These are phyloP conservation scores for Apodemia hepburni DNA, from an alignment of 2,888 invertebrate genomes.

Conservation along the genomic window DNA sequence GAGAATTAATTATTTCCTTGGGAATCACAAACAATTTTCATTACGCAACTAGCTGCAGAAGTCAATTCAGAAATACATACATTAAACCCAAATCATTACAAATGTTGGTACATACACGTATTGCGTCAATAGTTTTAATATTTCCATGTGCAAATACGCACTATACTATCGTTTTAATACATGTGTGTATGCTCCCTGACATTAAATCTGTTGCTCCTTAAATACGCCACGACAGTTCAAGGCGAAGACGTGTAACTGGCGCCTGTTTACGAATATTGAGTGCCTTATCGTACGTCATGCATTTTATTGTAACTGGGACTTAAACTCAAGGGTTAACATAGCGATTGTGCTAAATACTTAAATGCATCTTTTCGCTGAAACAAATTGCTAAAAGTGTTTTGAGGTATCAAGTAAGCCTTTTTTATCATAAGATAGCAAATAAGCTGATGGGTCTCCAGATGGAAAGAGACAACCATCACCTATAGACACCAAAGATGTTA, in stretches of 20 bases:
- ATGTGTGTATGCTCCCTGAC: constrained; percentile 40
- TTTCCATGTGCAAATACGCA: background rate
- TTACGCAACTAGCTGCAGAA: background rate
- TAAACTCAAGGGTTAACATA: background rate
- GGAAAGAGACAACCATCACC: too few species aligned
- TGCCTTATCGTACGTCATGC: constrained; percentile 29
- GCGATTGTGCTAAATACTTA: background rate
- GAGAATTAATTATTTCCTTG: too few species aligned
- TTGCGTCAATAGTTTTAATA: too few species aligned
- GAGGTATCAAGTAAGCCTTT: too few species aligned
- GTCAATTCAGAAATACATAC: background rate
- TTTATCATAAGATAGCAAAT: too few species aligned
- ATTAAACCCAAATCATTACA: background rate
- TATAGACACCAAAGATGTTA: too few species aligned
- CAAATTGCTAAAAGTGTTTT: too few species aligned
- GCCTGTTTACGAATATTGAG: constrained; percentile 28
- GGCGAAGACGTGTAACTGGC: constrained; percentile 40
- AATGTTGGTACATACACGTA: too few species aligned
- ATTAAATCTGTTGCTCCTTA: constrained; percentile 62
- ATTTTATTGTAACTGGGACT: constrained; percentile 1
- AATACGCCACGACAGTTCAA: constrained; percentile 59
- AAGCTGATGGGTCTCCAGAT: too few species aligned
- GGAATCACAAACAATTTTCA: too few species aligned
- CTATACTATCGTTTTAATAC: constrained; percentile 10
- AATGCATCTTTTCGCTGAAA: too few species aligned